Base-by-base conservation (phyloP, 2,797 vertebrate species). In the Microchirus variegatus region DNA sequence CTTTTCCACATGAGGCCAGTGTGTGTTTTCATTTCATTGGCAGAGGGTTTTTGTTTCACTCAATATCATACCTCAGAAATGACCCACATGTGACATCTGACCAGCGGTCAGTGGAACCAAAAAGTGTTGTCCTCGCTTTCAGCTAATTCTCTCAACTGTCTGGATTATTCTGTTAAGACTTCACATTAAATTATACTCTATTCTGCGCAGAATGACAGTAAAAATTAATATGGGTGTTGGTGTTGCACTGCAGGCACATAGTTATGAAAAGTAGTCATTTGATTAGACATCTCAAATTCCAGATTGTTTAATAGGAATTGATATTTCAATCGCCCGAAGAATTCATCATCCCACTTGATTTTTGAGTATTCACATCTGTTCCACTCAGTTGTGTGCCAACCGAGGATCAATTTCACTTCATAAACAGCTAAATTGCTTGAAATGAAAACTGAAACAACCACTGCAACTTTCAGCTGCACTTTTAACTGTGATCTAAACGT, bases 31-130 rank as follows among this genome's bases (percentile, higher is more conserved):
- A 31, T 31, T 31, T 31, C 26, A 31, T 8, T 31, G 26, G 4
- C 7, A 31, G 26, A 45, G 54, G 4, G 26, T 46, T 58, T 59
- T 52, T 3, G 61, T n/a, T n/a, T n/a, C n/a, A n/a, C n/a, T n/a
- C n/a, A n/a, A n/a, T n/a, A n/a, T n/a, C n/a, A n/a, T 19, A n/a
- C 50, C 22, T 72, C 48, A 26, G 40, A 35, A 80, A 59, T 59
- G 60, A 66, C 59, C 63, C 26, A 59, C 52, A 73, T 66, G 53
- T 67, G 40, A 8, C 31, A 31, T 31, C 31, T 31, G 31, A 31
- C 31, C 31, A 31, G 31, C 31, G 6, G 31, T 31, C 31, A 31
- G 31, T 31, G 31, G 31, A 31, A 31, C 31, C 31, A 31, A 53
- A 31, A 53, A 53, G 4, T 64, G 18, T 40, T 14, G 17, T 57